Evolutionary conservation across 1,140 invertebrate genomes (phyloP), one percentile per base, ranked within the genome.

Genomic region (Nautilus pompilius): DNA sequence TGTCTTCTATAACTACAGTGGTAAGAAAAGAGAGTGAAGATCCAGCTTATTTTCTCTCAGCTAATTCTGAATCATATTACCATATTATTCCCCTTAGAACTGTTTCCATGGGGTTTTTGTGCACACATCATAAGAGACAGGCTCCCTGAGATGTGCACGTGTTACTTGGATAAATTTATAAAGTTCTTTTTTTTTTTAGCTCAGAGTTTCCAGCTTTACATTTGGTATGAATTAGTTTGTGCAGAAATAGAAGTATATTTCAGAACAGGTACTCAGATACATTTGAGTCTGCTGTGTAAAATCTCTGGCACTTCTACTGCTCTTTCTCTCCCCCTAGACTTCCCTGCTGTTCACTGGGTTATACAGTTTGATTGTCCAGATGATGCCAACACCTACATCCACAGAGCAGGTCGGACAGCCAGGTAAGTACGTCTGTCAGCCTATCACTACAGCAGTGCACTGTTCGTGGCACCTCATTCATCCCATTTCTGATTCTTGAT

Each of bases 361-460:
- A 85, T 99, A 46, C 97, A 99, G 80, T 85, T 95, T 76, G 97
- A 99, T 82, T 99, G 96, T 84, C 96, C 97, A 3, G 94, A 98
- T 85, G 91, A 96, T 87, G 89, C 90, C 2, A 92, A 92, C 62
- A 93, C 95, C 2, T 99, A 99, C 72, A 96, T 99, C 72, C 98
- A 99, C 81, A 86, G 97, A 73, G 96, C 90, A n/a, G 97, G 97
- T 24, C 85, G 97, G 65, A 99, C 96, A 13, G 97, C 96, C 0
- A 69, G 80, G 73, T 81, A 64, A 46, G 61, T n/a, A n/a, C n/a
- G n/a, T 54, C 33, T 10, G 8, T 28, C 22, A 22, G 22, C 6
- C 48, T 22, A 24, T 22, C 22, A 51, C 22, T 8, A 51, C 6
- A 15, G 22, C 10, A 10, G 22, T 22, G 6, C 8, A 22, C 6